Evolutionary conservation across 2,888 invertebrate species (phyloP).

Genomic region (Sipha maydis): DNA sequence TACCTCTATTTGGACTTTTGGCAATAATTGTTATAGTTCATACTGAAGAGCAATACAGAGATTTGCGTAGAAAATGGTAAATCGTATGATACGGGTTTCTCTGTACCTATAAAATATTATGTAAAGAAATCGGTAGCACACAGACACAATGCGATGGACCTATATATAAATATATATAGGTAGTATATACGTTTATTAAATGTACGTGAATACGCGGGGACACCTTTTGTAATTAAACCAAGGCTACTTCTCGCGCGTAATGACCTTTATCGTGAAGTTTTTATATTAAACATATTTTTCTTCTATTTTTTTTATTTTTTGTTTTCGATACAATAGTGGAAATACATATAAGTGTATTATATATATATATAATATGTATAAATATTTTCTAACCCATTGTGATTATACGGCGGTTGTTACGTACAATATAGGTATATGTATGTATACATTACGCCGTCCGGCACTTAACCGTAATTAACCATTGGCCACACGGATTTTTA

Average conservation of each 20-base stretch:
- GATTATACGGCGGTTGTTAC: background rate
- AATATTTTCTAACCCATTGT: conserved; percentile 40
- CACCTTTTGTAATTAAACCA: conserved; percentile 59
- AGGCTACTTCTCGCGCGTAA: conserved; percentile 30
- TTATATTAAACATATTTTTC: background rate
- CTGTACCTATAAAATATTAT: background rate
- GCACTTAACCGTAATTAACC: conserved; percentile 58
- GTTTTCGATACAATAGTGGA: background rate
- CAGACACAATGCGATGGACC: conserved; percentile 27
- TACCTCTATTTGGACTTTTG: too few relatives aligned
- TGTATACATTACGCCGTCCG: background rate
- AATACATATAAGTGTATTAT: background rate
- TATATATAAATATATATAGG: background rate
- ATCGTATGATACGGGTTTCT: too few relatives aligned
- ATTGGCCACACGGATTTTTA: conserved; percentile 54
- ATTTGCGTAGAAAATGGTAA: too few relatives aligned
- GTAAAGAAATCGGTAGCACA: conserved; percentile 3
- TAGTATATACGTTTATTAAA: background rate
- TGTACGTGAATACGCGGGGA: conserved; percentile 11
- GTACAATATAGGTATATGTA: background rate
- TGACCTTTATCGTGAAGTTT: conserved; percentile 46
- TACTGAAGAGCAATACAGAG: too few relatives aligned
- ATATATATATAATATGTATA: conserved; percentile 18
- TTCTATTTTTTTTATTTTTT: background rate
- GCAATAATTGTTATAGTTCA: too few relatives aligned